Evolutionary conservation across 2,888 invertebrate genomes (phyloP), one percentile per base, ranked within the genome.

Genomic region (Agrotis clavis): DNA sequence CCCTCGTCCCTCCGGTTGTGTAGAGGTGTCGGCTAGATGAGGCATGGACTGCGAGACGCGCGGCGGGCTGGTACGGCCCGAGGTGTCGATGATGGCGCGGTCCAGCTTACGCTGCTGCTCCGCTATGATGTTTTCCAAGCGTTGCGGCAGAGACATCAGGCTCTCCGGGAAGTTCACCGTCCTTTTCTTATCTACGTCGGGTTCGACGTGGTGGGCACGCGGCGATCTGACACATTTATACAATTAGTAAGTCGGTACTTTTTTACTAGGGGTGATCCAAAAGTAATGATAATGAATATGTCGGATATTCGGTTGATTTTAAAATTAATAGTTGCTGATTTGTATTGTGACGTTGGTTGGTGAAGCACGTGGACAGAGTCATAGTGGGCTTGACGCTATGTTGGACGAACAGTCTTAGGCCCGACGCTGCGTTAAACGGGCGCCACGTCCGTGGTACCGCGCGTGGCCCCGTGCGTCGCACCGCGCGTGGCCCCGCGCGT

Each of bases 111-210:
- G 87, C 74, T 92, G 94, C 71, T 94, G 94, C 63, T 92, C 90
- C 2, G 89, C 90, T 48, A 93, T 91, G 74, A 93, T 81, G 64
- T 91, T 93, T 82, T 93, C 92, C 48, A 93, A 74, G 2, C 94
- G 87, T 71, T 95, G 95, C 5, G 93, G 92, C 14, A 94, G 84
- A 1, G 94, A 93, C n/a, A 92, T 83, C 56, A 93, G 80, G 30
- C 90, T 92, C 68, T 91, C 89, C 0, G 94, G 94, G 74, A 95
- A 95, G 85, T 94, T 94, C 57, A 95, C 94, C 1, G 91, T 90
- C 5, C 92, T 89, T 74, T 94, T 94, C 76, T 92, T 93, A 68
- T 90, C 92, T 19, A 87, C 67, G 3, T 90, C 92, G 16, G 86
- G 73, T 5, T 90, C 89, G 5, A 82, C 67, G 48, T 88, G 57